Evolutionary conservation across 2,888 invertebrate species (phyloP), one percentile per base, ranked within the genome.

Genomic region (Apodemia zela): DNA sequence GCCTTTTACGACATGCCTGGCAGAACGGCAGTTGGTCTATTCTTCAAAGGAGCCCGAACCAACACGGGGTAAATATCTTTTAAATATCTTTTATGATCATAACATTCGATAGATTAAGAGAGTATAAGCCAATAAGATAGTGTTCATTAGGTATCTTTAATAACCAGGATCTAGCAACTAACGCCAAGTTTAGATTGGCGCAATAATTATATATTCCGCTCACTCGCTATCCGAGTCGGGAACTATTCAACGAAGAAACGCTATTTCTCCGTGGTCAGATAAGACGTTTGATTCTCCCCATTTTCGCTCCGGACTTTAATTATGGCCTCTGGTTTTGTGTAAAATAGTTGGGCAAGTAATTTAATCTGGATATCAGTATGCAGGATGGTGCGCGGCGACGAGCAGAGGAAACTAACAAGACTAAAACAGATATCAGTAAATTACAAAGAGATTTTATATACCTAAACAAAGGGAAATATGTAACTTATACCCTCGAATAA

Each of bases 191-290:
- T 81, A 85, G 84, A 88, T 89, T 83, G 85, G 81, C 80, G 81
- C 85, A 83, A 86, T 87, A 89, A 90, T 91, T 90, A 91, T 89
- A 90, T 89, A 91, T 91, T 91, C 91, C 84, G 87, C 87, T 90
- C 91, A 89, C 89, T 87, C 84, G 79, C 85, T 76, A 75, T n/a
- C 80, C 81, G 83, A 84, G 77, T 85, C 80, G 74, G 80, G 78
- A 85, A 89, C 91, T 88, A 89, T 90, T 90, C 87, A 90, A 75
- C 76, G 84, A 85, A 86, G 89, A 88, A 90, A 89, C 85, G 86
- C 88, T 85, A 89, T 89, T 89, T 87, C 89, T 81, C 85, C 76
- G 73, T 81, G 87, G 89, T 87, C 89, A 89, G 91, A 91, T 91
- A 91, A 91, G 91, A 84, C 91, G 89, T 89, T 88, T 89, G 89